These are phyloP conservation scores for Augochlorella aurata DNA, from an alignment of 2,888 invertebrate species.

Conservation along the genomic window DNA sequence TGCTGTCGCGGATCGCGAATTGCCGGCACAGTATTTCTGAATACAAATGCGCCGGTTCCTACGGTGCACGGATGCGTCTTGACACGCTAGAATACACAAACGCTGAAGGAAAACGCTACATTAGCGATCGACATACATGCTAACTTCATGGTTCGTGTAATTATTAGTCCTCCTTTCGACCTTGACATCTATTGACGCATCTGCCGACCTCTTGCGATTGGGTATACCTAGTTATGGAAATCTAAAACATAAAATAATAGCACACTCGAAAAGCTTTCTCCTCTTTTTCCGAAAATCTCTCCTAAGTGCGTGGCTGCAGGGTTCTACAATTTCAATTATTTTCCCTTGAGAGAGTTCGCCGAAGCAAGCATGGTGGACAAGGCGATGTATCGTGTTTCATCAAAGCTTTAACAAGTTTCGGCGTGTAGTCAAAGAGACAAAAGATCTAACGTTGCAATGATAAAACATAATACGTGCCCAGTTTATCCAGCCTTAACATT, in stretches of 20 bases:
- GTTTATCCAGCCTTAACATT: neutral
- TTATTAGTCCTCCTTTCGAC: neutral
- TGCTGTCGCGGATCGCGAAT: neutral
- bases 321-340: neutral
- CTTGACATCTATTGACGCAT: neutral
- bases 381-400: neutral
- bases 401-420: neutral
- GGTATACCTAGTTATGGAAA: neutral
- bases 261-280: neutral
- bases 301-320: neutral
- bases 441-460: neutral
- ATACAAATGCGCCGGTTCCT: conserved; percentile 15
- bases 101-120: conserved; percentile 2
- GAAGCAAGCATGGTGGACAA: neutral
- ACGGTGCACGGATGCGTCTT: neutral
- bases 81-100: neutral
- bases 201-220: neutral
- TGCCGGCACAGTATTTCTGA: conserved; percentile 8
- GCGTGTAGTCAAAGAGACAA: neutral
- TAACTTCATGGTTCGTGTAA: neutral
- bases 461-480: neutral
- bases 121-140: neutral
- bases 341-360: neutral
- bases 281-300: neutral
- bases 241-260: too few relatives aligned